Evolutionary conservation across 2,888 invertebrate genomes (phyloP).

Genomic region (Caenorhabditis sp.): DNA sequence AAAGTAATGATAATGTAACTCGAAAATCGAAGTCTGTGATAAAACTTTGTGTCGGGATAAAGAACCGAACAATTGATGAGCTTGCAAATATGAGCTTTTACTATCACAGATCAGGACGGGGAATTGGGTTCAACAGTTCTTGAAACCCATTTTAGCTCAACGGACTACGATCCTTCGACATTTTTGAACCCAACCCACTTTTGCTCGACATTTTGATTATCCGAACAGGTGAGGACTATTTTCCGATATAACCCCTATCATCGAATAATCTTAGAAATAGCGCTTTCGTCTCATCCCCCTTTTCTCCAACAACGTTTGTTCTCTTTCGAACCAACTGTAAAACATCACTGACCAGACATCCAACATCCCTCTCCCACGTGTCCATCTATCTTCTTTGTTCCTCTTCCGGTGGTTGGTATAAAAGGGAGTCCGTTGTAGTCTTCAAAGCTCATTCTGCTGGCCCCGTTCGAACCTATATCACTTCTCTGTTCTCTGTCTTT

Average conservation of each 20-base stretch:
- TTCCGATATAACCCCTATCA: no score
- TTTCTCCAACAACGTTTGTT: background rate
- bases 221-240: no score
- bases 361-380: constrained; percentile 18
- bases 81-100: no score
- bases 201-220: no score
- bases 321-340: background rate
- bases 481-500: background rate
- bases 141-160: no score
- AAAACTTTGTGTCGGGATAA: background rate
- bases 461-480: background rate
- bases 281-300: background rate
- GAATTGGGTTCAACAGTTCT: background rate
- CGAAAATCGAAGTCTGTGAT: constrained; percentile 17
- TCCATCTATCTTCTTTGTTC: constrained; percentile 18
- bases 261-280: background rate
- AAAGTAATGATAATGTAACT: constrained; percentile 13
- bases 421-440: constrained; percentile 1
- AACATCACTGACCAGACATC: constrained; percentile 49
- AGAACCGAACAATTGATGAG: background rate
- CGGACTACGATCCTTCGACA: no score
- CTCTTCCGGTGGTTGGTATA: background rate
- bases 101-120: background rate
- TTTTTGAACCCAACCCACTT: no score
- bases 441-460: background rate